Evolutionary conservation across 2,797 vertebrate genomes (phyloP).

Genomic region (Trichosurus vulpecula): DNA sequence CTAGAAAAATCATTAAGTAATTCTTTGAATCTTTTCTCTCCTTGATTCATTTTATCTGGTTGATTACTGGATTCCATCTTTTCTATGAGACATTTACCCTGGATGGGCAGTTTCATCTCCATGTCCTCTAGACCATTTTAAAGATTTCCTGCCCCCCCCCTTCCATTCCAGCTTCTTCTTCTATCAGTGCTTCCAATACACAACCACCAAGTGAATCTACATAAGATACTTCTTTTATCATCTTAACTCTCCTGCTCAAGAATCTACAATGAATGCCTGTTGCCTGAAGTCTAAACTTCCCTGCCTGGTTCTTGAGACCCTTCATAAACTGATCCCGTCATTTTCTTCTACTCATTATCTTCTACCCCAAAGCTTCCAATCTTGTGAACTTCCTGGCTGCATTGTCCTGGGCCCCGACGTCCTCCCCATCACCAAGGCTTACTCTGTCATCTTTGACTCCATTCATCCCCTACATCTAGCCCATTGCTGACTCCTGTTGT

Average conservation of each 20-base stretch:
- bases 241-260: background rate
- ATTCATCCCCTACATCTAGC: too few species aligned
- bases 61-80: background rate
- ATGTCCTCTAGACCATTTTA: background rate
- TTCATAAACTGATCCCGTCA: background rate
- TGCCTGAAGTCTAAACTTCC: background rate
- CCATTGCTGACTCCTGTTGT: too few species aligned
- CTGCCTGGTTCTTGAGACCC: background rate
- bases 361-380: background rate
- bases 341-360: background rate
- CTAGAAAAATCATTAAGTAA: too few species aligned
- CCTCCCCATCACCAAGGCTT: background rate
- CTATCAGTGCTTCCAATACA: background rate
- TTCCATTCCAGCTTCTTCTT: background rate
- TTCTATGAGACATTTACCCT: background rate
- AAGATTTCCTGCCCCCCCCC: background rate
- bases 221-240: background rate
- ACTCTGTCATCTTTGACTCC: background rate
- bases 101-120: background rate
- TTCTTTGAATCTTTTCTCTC: background rate
- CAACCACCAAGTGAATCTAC: background rate
- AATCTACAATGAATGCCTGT: background rate
- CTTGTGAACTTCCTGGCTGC: background rate
- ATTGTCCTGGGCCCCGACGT: background rate
- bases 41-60: background rate